Percentiles rank a stretch among this genome's conserved stretches.
These are phyloP conservation scores for Sebastes paucispinis DNA, from an alignment of 2,797 vertebrate species.

Conservation along the genomic window DNA sequence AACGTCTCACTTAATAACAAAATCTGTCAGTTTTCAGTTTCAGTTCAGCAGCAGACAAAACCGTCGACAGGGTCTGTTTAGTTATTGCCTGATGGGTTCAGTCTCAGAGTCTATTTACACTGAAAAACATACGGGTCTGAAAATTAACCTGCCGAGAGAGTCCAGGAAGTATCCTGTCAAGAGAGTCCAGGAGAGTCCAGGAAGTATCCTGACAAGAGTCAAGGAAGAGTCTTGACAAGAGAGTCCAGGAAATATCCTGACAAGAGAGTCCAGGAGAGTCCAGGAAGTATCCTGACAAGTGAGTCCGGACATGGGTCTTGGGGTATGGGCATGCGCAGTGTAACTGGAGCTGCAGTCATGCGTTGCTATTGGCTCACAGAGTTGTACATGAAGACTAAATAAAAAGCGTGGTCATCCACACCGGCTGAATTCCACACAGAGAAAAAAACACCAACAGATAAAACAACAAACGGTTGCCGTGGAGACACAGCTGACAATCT, in stretches of 20 bases:
- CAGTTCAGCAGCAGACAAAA: neutral
- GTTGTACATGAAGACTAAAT: neutral
- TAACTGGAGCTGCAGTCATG: no score
- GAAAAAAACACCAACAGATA: neutral
- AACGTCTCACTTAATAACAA: neutral
- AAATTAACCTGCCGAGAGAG: neutral
- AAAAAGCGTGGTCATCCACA: neutral
- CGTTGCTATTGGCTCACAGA: neutral
- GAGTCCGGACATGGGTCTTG: neutral
- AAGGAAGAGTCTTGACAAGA: neutral
- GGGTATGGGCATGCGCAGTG: no score
- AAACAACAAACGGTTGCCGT: neutral
- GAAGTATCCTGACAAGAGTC: neutral
- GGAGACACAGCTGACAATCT: neutral
- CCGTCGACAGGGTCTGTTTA: neutral
- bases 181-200: neutral
- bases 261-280: no score
- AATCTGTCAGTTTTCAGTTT: conserved; percentile 6
- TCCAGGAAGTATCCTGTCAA: neutral
- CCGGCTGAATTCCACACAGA: neutral
- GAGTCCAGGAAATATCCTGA: neutral
- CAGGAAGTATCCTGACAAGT: neutral
- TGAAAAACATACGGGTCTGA: neutral
- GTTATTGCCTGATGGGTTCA: conserved; percentile 27
- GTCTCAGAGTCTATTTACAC: conserved; percentile 32